Evolutionary conservation across 2,113 vertebrate genomes (phyloP), one percentile per base, ranked within the genome.

Genomic region (Aythya baeri): DNA sequence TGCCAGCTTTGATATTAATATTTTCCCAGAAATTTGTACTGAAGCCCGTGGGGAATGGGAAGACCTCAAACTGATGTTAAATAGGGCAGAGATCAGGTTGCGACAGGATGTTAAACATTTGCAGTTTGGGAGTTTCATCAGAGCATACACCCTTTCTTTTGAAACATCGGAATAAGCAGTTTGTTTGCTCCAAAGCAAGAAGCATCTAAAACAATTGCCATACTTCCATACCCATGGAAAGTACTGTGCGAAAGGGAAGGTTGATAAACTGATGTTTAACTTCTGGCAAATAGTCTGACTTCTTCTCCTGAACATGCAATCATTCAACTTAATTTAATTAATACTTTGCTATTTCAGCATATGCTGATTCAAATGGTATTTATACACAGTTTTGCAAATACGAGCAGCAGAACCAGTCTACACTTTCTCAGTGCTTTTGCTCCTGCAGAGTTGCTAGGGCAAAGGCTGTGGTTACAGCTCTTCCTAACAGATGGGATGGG

Each of bases 211-310:
- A 68, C 52, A 36, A 14, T 65, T 66, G 7, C 43, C 1, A 0
- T 57, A 74, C 57, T n/a, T 88, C n/a, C n/a, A 15, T 0, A 0
- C 1, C 11, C 44, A 1, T 1, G 1, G 41, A 27, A 63, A 22
- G 72, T 23, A 32, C 59, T 38, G 50, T 58, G 66, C 55, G 62
- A 21, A 80, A 78, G 29, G 44, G 58, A 91, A 44, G 26, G 44
- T 25, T 75, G 43, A 18, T 38, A 27, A 61, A 55, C 25, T 70
- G 38, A 54, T 0, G 1, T 54, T 77, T 59, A 17, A 13, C 68
- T 83, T 74, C 57, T 83, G 49, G 43, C 21, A 26, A 32, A 7
- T 9, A 72, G 21, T 54, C 38, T 2, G 26, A 18, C 21, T 6
- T 79, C 21, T 6, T 79, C 65, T 50, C 72, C 49, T 62, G 31